Conservation (phyloP, 2,888 invertebrate species). For the Camponotus fellah region DNA sequence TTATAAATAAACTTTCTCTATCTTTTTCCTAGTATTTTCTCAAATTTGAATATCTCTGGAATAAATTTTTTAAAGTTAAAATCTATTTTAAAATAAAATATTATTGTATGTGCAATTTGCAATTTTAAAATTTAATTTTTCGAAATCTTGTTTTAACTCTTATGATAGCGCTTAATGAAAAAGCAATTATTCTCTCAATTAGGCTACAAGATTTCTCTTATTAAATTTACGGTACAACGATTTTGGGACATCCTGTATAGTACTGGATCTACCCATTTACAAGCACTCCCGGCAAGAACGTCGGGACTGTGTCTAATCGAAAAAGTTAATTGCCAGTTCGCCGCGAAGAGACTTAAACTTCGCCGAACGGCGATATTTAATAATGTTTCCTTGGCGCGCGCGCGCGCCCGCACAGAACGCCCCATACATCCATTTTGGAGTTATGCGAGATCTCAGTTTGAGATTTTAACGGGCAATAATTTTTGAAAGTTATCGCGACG, state of each 20-base stretch:
- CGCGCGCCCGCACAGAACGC: slow-evolving; percentile 23
- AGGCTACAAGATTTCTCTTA: not conserved
- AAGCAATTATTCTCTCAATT: slow-evolving; percentile 3
- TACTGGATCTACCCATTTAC: slow-evolving; percentile 39
- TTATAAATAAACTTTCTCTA: not conserved
- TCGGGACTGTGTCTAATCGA: slow-evolving; percentile 70
- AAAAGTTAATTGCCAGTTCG: slow-evolving; percentile 78
- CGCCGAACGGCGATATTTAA: slow-evolving; percentile 68
- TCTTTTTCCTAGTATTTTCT: not conserved
- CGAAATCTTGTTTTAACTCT: not conserved
- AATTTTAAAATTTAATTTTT: not conserved
- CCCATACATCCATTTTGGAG: slow-evolving; percentile 52
- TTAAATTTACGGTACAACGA: slow-evolving; percentile 13
- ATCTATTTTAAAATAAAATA: not conserved
- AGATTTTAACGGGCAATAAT: slow-evolving; percentile 37
- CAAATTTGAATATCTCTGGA: not conserved
- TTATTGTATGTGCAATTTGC: not conserved
- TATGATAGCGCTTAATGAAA: not conserved
- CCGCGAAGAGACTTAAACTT: slow-evolving; percentile 65
- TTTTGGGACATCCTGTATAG: slow-evolving; percentile 29
- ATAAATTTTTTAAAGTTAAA: not conserved
- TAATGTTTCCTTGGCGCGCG: slow-evolving; percentile 59
- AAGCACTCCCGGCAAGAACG: slow-evolving; percentile 65
- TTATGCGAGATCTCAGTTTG: slow-evolving; percentile 32
- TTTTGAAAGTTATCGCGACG: slow-evolving; percentile 40